phyloP scores from a whole-genome alignment of 2,797 vertebrate species.

The Hirundo rustica region DNA sequence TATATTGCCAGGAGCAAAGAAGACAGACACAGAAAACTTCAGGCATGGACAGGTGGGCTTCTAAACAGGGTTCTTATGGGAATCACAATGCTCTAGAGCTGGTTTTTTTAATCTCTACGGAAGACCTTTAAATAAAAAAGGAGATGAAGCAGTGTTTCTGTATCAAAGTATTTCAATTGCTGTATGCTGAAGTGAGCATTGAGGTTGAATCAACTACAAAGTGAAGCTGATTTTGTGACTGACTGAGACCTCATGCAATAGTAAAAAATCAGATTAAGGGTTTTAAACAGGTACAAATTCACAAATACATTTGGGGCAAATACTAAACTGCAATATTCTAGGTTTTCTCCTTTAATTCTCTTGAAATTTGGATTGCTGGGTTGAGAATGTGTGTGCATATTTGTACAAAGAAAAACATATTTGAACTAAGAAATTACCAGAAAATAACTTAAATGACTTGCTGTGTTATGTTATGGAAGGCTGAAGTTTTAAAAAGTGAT shows the following conservation, averaged over 20 bases:
- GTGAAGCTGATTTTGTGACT: neutral
- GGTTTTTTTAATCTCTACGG: neutral
- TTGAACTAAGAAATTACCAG: neutral
- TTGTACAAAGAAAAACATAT: neutral
- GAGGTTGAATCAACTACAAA: neutral
- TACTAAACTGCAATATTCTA: too few species aligned
- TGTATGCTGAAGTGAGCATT: neutral
- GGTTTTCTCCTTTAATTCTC: neutral
- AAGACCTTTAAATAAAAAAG: neutral
- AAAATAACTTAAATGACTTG: neutral
- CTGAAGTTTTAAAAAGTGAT: neutral
- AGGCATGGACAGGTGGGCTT: neutral
- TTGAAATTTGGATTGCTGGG: neutral
- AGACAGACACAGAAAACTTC: neutral
- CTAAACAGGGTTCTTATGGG: neutral
- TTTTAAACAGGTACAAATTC: neutral
- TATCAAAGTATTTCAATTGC: neutral
- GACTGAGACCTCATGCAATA: rapidly evolving
- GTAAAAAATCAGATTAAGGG: neutral
- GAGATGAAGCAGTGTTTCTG: neutral
- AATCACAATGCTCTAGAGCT: neutral
- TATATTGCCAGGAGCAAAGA: neutral
- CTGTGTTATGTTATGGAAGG: neutral
- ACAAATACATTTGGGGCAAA: neutral
- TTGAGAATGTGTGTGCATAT: rapidly evolving